A percentile compares a stretch with the other conserved stretches of the same genome.
Conservation (phyloP, 2,797 vertebrate species). For the Anas acuta region DNA sequence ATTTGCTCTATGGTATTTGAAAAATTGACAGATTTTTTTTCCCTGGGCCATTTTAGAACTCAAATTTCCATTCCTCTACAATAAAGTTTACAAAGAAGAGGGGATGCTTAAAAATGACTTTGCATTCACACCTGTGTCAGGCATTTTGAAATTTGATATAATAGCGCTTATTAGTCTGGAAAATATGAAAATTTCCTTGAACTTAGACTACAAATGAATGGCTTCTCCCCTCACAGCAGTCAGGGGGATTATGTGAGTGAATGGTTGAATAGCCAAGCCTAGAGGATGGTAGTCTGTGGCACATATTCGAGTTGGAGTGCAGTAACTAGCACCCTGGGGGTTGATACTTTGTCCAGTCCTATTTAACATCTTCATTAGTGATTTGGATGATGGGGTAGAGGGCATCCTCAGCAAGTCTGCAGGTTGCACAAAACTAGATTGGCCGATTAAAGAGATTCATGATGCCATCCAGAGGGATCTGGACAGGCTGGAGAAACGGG, state of each 20-base stretch:
- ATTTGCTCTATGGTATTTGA: background rate
- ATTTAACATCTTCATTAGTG: background rate
- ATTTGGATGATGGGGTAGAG: too few species aligned
- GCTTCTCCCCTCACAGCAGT: background rate
- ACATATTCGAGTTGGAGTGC: background rate
- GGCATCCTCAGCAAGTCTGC: too few species aligned
- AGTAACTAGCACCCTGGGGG: background rate
- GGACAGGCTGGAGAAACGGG: too few species aligned
- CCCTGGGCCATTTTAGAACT: background rate
- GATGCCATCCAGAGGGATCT: background rate
- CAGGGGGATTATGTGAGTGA: background rate
- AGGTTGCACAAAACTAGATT: too few species aligned
- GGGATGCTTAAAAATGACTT: background rate
- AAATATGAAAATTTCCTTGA: background rate
- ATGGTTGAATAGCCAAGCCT: background rate
- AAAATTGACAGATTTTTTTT: background rate
- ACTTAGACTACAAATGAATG: background rate
- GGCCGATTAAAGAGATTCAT: background rate
- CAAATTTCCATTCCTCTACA: background rate
- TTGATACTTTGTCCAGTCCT: background rate
- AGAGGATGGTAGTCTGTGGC: background rate
- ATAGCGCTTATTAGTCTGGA: background rate
- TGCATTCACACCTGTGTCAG: background rate
- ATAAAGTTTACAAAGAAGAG: background rate
- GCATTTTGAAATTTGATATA: background rate